Evolutionary conservation across 2,797 vertebrate genomes (phyloP).

Genomic region (Morus bassanus): DNA sequence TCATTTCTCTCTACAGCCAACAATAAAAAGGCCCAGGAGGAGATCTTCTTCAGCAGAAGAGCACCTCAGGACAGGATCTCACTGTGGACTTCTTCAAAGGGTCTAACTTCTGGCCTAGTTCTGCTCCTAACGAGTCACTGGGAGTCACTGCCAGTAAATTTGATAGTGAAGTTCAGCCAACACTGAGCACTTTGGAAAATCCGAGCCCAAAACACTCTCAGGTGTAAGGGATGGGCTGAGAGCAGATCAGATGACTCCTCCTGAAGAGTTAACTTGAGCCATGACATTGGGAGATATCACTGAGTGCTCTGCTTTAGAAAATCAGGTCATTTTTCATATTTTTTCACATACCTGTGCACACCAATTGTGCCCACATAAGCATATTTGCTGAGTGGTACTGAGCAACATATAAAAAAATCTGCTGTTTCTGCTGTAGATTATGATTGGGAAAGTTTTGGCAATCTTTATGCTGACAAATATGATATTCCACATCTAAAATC

Average conservation of each 20-base stretch:
- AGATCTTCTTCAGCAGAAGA: neutral
- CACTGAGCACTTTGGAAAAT: neutral
- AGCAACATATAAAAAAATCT: neutral
- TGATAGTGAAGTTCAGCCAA: neutral
- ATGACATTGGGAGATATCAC: neutral
- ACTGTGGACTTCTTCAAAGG: neutral
- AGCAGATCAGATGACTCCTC: neutral
- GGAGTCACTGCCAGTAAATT: neutral
- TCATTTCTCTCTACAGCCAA: neutral
- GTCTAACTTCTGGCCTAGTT: neutral
- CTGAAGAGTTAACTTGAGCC: neutral
- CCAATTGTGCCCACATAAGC: rapidly evolving
- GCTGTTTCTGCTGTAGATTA: neutral
- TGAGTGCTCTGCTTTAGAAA: neutral
- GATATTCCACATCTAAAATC: neutral
- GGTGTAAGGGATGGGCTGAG: neutral
- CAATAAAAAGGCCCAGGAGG: neutral
- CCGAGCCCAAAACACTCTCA: neutral
- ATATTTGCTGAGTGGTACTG: neutral
- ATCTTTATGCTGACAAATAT: neutral
- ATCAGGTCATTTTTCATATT: neutral
- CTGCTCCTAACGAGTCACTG: neutral
- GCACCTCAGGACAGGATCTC: neutral
- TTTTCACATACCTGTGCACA: neutral
- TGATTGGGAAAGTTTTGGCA: neutral